A percentile compares a stretch with the other conserved stretches of the same genome.
Evolutionary conservation across 37 sponge, comb jelly and placozoan species (phyloP).

Genomic region (Chondrosia reniformis): DNA sequence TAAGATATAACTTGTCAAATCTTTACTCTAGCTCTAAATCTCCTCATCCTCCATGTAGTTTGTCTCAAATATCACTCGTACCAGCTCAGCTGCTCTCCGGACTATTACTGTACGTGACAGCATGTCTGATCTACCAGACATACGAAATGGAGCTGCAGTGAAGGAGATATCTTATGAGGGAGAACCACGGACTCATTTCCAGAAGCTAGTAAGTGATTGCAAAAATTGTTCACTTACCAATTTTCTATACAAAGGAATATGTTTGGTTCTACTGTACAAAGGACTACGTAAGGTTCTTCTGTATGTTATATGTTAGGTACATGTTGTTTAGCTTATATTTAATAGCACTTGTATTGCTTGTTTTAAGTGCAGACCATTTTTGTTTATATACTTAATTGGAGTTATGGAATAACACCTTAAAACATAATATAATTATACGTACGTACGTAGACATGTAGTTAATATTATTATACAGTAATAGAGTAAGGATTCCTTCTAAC

Average conservation of each 20-base stretch:
- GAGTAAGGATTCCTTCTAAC: not conserved
- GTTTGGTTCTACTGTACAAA: not conserved
- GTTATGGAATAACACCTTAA: no score
- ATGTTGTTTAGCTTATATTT: no score
- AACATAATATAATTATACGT: no score
- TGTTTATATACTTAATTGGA: no score
- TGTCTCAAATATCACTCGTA: slow-evolving; percentile 50
- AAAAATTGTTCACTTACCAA: not conserved
- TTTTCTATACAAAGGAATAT: no score
- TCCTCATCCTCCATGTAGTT: slow-evolving; percentile 26
- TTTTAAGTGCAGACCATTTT: no score
- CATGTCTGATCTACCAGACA: slow-evolving; percentile 90
- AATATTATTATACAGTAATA: not conserved
- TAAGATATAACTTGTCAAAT: not conserved
- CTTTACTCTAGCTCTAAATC: not conserved
- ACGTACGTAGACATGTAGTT: not conserved
- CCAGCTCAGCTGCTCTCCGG: slow-evolving; percentile 60
- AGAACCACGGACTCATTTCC: slow-evolving; percentile 82
- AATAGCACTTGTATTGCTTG: no score
- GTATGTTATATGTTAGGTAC: not conserved
- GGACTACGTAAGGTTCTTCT: not conserved
- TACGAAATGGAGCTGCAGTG: slow-evolving; percentile 76
- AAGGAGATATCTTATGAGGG: slow-evolving; percentile 71
- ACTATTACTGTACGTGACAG: slow-evolving; percentile 88
- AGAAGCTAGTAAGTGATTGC: slow-evolving; percentile 61